These are phyloP conservation scores for Lycaon pictus DNA, from an alignment of 2,113 vertebrate genomes.

Conservation along the genomic window DNA sequence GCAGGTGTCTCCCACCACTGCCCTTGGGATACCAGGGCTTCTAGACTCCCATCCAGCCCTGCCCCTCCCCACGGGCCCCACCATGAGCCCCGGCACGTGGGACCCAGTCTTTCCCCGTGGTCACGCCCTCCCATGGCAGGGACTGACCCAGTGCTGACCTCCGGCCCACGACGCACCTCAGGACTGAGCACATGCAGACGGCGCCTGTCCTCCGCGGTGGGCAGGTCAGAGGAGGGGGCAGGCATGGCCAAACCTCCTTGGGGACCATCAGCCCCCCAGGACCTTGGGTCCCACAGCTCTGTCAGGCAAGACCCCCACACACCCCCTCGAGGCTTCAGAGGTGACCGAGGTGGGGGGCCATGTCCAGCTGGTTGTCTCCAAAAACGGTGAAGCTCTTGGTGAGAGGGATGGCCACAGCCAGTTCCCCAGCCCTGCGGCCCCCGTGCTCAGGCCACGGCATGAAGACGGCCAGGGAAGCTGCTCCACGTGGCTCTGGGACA, in stretches of 20 bases:
- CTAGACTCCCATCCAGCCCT: background rate
- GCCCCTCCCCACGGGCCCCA: accelerated
- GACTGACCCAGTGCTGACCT: background rate
- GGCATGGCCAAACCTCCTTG: background rate
- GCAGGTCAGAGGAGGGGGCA: accelerated
- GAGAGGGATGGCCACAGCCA: background rate
- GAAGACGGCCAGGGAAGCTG: no score
- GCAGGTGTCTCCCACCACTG: background rate
- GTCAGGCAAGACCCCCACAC: background rate
- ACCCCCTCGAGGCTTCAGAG: background rate
- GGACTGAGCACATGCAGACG: accelerated
- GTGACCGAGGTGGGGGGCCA: background rate
- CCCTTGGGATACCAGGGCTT: background rate
- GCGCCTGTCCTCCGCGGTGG: background rate
- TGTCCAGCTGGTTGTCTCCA: accelerated
- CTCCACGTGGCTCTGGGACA: no score
- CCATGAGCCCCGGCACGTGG: accelerated
- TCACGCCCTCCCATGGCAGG: no score
- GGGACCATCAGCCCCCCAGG: no score
- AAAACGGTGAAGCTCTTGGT: no score
- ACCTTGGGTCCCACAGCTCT: background rate
- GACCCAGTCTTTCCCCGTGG: accelerated
- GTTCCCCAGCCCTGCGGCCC: background rate
- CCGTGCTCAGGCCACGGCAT: accelerated
- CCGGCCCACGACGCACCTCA: accelerated